Conservation (phyloP, 1,140 invertebrate species). For the Aphidius gifuensis region DNA sequence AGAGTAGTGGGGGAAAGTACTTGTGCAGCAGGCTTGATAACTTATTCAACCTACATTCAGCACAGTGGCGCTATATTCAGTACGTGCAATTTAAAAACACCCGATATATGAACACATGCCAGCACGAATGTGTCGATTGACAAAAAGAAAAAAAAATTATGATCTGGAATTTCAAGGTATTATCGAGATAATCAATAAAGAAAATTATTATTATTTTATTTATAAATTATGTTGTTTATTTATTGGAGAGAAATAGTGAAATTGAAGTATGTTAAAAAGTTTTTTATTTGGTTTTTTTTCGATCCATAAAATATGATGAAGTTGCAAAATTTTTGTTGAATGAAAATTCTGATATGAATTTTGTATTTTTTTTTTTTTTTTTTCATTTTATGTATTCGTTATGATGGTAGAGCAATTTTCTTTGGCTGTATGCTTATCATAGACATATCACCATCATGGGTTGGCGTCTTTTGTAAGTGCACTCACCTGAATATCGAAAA, state of each 20-base stretch:
- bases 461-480: constrained; percentile 19
- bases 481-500: constrained; percentile 44
- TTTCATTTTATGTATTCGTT: too few relatives aligned
- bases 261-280: too few relatives aligned
- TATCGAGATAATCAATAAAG: too few relatives aligned
- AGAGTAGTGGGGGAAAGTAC: constrained; percentile 6
- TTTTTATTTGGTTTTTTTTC: too few relatives aligned
- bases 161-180: neutral
- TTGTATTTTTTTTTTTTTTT: too few relatives aligned
- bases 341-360: too few relatives aligned
- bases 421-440: constrained; percentile 1
- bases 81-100: constrained; percentile 44
- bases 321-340: too few relatives aligned
- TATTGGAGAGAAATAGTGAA: neutral
- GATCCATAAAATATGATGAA: too few relatives aligned
- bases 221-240: neutral
- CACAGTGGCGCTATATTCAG: constrained; percentile 37
- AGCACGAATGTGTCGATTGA: constrained; percentile 28
- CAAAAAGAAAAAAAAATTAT: constrained; percentile 7
- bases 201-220: too few relatives aligned
- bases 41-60: constrained; percentile 44
- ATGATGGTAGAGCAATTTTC: constrained; percentile 1
- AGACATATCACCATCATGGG: constrained; percentile 7
- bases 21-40: constrained; percentile 26
- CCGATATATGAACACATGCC: constrained; percentile 14